These are phyloP conservation scores for Intellagama lesueurii DNA, from an alignment of 2,797 vertebrate genomes.

Conservation along the genomic window DNA sequence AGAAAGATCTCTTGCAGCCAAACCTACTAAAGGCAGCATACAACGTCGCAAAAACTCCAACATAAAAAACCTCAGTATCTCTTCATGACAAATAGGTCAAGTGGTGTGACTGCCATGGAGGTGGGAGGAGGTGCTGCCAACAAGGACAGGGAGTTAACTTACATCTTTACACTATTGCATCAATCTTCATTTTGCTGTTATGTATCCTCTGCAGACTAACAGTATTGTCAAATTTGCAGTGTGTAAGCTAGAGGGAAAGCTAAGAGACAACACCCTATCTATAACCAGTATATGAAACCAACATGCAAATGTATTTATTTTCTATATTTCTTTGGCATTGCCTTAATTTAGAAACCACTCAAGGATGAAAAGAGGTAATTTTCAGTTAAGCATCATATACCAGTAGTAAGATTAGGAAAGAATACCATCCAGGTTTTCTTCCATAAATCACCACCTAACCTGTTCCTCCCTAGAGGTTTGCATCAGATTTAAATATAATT, in stretches of 20 bases:
- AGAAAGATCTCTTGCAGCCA: no score
- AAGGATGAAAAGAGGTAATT: slow-evolving; percentile 38
- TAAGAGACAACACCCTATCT: neutral
- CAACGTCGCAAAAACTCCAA: no score
- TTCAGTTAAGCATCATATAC: slow-evolving; percentile 35
- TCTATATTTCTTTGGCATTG: neutral
- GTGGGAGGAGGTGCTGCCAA: no score
- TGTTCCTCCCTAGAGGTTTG: neutral
- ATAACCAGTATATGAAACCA: neutral
- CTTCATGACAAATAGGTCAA: neutral
- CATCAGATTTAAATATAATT: slow-evolving; percentile 29
- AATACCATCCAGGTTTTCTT: slow-evolving; percentile 21
- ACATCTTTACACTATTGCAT: no score
- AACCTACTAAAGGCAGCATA: no score
- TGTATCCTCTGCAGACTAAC: neutral
- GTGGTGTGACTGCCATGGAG: neutral
- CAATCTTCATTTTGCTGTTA: neutral
- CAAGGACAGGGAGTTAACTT: no score
- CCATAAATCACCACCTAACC: slow-evolving; percentile 21
- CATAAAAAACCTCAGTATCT: neutral
- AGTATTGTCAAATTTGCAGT: neutral
- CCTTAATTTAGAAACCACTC: slow-evolving; percentile 31
- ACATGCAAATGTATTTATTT: neutral
- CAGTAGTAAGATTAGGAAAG: slow-evolving; percentile 33
- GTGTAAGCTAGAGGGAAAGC: neutral